These are phyloP conservation scores for Hippolais icterina DNA, from an alignment of 2,113 vertebrate genomes.

Conservation along the genomic window DNA sequence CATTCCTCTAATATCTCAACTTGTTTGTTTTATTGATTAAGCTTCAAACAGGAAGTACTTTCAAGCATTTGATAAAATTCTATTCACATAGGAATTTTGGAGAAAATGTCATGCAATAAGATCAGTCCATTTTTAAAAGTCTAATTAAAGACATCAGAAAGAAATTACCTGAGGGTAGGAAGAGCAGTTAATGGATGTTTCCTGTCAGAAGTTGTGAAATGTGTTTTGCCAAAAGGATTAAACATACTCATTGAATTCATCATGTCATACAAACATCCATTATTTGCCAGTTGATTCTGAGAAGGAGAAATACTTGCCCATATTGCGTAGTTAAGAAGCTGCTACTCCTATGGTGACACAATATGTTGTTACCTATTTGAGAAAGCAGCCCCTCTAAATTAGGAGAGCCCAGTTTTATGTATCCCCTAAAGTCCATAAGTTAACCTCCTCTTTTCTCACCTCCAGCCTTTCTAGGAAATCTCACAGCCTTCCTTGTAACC, in stretches of 20 bases:
- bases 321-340: neutral
- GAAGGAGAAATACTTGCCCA: neutral
- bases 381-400: neutral
- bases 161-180: slow-evolving; percentile 2
- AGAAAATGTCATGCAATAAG: slow-evolving; percentile 3
- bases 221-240: slow-evolving; percentile 30
- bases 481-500: neutral
- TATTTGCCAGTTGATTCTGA: neutral
- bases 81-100: neutral
- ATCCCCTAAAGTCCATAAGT: neutral
- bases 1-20: neutral
- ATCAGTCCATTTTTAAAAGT: slow-evolving; percentile 20
- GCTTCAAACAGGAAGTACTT: neutral
- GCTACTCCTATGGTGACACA: neutral
- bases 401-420: neutral
- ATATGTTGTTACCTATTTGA: neutral
- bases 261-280: neutral
- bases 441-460: neutral
- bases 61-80: neutral
- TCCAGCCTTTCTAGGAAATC: neutral
- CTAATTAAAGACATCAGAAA: slow-evolving; percentile 44
- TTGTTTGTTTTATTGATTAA: neutral
- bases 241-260: neutral
- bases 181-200: slow-evolving; percentile 3
- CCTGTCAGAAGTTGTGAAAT: slow-evolving; percentile 23